Base-by-base conservation (phyloP, 2,797 vertebrate species). In the Apogon talboti region DNA sequence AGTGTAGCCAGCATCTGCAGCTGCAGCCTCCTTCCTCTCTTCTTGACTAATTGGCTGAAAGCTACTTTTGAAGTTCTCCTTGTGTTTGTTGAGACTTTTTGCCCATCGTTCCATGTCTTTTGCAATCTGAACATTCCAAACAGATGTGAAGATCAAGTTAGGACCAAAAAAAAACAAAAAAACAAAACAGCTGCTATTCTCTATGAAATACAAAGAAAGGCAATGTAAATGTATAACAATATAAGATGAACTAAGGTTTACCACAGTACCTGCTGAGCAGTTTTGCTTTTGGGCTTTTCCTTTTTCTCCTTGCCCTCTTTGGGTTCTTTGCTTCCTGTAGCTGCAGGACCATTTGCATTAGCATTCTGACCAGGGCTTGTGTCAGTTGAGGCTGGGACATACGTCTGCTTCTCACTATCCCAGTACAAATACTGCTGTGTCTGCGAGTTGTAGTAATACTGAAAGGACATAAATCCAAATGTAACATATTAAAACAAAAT, bases 91-190 rank as follows among this genome's bases (percentile, higher is more conserved):
- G 56, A 99, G 92, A 82, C 97, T 99, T 93, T 99, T 99, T 42
- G 98, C 98, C 98, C 98, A 99, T 15, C 98, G 95, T 62, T 99
- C 98, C 98, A 99, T 99, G 83, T 99, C 98, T 92, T 99, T 99
- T 47, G 98, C 98, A 53, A 99, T 99, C 98, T 99, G 89, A 69
- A 64, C n/a, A 1, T 18, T 55, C 15, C 2, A 44, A 56, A 66
- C 3, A 51, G 5, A 44, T 49, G 44, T 44, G 11, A 45, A 38
- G 1, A 7, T 15, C 7, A 28, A 16, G 1, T 33, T 3, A 46
- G 40, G 11, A 42, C n/a, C n/a, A n/a, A n/a, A 14, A 42, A 15
- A 28, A 37, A 33, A 4, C 6, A 0, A 38, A 16, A 30, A 51
- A 38, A 15, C 1, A n/a, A 46, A 24, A n/a, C n/a, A 21, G 24